phyloP scores from a whole-genome alignment of 2,888 invertebrate species.

The Harpalus rufipes region DNA sequence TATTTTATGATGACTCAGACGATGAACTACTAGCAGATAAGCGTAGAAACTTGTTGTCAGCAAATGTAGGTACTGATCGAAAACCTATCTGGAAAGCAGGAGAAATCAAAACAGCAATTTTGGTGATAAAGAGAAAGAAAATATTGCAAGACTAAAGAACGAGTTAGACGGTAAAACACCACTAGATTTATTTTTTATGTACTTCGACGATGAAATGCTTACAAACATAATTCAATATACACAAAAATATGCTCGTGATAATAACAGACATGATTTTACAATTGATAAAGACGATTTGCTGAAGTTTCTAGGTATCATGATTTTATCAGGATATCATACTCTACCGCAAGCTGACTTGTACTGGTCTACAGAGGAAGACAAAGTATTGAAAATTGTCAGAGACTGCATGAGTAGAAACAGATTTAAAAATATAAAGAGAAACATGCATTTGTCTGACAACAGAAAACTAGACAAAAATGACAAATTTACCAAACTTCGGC shows the following conservation, averaged over 20 bases:
- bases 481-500: conserved; percentile 69
- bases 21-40: not conserved
- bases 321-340: too few relatives aligned
- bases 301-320: too few relatives aligned
- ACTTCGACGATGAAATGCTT: conserved; percentile 30
- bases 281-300: too few relatives aligned
- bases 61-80: not conserved
- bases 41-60: conserved; percentile 4
- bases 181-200: conserved; percentile 26
- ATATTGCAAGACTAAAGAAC: conserved; percentile 21
- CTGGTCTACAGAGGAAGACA: conserved; percentile 29
- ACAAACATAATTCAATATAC: conserved; percentile 27
- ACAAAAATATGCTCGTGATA: conserved; percentile 42
- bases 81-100: conserved; percentile 24
- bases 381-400: conserved; percentile 19
- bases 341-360: conserved; percentile 26
- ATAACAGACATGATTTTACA: conserved; percentile 37
- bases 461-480: conserved; percentile 64
- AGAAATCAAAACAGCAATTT: conserved; percentile 21
- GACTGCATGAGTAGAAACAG: conserved; percentile 24
- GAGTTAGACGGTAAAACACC: conserved; percentile 35
- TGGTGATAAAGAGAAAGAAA: conserved; percentile 32
- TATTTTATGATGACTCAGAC: conserved; percentile 1
- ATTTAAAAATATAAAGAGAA: conserved; percentile 44
- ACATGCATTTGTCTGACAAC: conserved; percentile 64